Conservation (phyloP, 2,888 invertebrate species). For the Nomada lathburiana region DNA sequence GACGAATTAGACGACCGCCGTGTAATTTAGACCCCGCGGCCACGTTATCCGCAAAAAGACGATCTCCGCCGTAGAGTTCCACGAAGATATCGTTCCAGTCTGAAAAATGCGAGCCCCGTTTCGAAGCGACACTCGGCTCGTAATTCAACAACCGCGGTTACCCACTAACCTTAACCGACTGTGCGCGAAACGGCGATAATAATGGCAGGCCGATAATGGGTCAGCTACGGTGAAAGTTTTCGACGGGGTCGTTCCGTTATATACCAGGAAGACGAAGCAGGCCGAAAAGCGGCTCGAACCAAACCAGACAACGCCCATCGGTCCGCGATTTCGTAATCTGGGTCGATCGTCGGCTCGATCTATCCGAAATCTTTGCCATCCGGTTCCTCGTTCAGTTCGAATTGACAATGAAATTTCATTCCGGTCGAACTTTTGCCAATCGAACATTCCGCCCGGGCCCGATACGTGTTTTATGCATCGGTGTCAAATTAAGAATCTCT, state of each 20-base stretch:
- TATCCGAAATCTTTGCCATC: conserved; percentile 4
- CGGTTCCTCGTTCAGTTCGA: not conserved
- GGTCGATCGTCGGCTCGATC: conserved; percentile 57
- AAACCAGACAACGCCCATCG: conserved; percentile 25
- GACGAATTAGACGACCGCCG: not conserved
- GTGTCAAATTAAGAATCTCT: too few relatives aligned
- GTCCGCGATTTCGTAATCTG: conserved; percentile 57
- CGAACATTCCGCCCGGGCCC: too few relatives aligned
- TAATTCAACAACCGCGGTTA: conserved; percentile 63
- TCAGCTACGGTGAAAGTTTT: conserved; percentile 68
- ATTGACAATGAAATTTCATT: not conserved
- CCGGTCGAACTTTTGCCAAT: too few relatives aligned
- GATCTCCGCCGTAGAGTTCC: conserved; percentile 2
- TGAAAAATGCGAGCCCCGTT: conserved; percentile 30
- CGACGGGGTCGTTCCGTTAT: conserved; percentile 67
- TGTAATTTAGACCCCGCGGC: not conserved
- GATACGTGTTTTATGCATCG: too few relatives aligned
- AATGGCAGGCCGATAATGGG: conserved; percentile 60
- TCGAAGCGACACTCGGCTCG: conserved; percentile 27
- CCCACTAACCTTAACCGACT: conserved; percentile 66
- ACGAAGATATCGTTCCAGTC: conserved; percentile 43
- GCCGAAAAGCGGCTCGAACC: conserved; percentile 30
- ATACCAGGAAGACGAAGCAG: conserved; percentile 50
- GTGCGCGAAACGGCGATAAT: conserved; percentile 56
- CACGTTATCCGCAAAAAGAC: not conserved